Base-by-base conservation (phyloP, 2,113 vertebrate species). In the Crotalus horridus region DNA sequence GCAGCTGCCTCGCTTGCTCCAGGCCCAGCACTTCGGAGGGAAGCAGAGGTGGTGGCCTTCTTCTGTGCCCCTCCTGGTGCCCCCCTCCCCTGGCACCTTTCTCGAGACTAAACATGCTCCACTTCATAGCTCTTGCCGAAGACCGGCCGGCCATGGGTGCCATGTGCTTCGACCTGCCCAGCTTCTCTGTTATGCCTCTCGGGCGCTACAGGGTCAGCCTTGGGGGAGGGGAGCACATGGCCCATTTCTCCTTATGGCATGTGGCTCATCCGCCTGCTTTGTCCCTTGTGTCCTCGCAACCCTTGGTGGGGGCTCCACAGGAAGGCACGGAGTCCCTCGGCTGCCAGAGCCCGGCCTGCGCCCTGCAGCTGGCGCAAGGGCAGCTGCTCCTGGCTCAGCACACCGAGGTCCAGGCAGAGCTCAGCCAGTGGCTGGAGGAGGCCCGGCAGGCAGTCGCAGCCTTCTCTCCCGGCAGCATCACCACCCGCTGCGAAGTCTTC, bases 381-480 rank as follows among this genome's bases (percentile, higher is more conserved):
- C 98, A 98, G 96, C 96, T 97, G 0, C 97, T 99, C 93, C 97
- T 99, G 0, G 89, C 95, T 21, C 98, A 99, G 96, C 98, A 98
- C 91, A 93, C 96, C 0, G 98, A 99, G 95, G 97, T 98, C 4
- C 95, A 97, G 0, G 92, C 96, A 15, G 98, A 99, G 96, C 97
- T 99, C 88, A 94, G 94, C 6, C 98, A 98, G 10, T 99, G 98
- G 98, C 97, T 99, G 93, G 95, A 97, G 86, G 98, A 98, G 97
- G 97, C 97, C 9, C 98, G 97, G 96, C 93, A 9, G 0, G 95
- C 97, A 0, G 96, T 97, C 48, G 96, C 92, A 13, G 97, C 97
- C 94, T 97, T 98, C 0, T 96, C 96, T 1, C 95, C 98, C 0
- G 95, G 92, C 1, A 96, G 97, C 92, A 96, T 97, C 1, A 96